phyloP scores from a whole-genome alignment of 2,888 invertebrate species.

The Drosophila paucipuncta region DNA sequence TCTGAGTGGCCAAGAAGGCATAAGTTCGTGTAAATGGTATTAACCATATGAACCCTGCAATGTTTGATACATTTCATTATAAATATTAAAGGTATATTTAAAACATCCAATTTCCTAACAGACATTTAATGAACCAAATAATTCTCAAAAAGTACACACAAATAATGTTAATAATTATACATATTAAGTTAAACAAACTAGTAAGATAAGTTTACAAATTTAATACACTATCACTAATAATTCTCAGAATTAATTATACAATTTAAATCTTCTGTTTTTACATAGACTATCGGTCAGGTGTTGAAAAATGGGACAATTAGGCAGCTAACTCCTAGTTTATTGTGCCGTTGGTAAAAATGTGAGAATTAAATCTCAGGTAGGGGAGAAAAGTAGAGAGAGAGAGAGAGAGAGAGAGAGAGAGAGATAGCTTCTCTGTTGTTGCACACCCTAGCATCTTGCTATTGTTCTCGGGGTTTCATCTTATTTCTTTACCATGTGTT shows the following conservation, averaged over 20 bases:
- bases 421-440: not conserved
- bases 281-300: not conserved
- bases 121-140: not conserved
- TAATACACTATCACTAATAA: not conserved
- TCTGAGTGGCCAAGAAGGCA: not conserved
- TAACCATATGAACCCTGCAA: not conserved
- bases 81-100: not conserved
- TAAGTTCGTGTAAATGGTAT: not conserved
- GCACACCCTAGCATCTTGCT: not conserved
- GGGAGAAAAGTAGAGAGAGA: not conserved
- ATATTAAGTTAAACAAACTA: not conserved
- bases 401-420: not conserved
- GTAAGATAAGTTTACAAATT: not conserved
- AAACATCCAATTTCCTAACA: rapidly evolving
- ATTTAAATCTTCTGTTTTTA: not conserved
- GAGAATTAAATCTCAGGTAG: conserved; percentile 6
- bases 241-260: not conserved
- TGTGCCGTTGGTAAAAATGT: not conserved
- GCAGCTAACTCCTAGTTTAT: not conserved
- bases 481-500: conserved; percentile 2
- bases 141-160: not conserved
- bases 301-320: conserved; percentile 1
- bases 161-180: not conserved
- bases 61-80: not conserved
- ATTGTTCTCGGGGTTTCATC: not conserved